Percentiles rank a stretch among this genome's conserved stretches.
phyloP scores from a whole-genome alignment of 2,797 vertebrate species.

The Lepilemur septentrionalis region DNA sequence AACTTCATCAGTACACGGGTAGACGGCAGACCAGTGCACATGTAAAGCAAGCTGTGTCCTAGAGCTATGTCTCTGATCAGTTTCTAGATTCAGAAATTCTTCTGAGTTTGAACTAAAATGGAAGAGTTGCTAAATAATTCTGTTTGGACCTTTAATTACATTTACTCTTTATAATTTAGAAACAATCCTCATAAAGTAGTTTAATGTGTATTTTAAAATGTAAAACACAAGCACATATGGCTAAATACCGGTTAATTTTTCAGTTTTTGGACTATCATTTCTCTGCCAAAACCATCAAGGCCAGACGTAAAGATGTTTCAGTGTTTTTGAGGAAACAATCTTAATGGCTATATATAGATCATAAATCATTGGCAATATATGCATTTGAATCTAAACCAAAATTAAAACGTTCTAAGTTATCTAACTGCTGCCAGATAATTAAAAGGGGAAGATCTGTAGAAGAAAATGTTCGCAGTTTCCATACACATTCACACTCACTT shows the following conservation, averaged over 20 bases:
- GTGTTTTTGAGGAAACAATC: slow-evolving; percentile 26
- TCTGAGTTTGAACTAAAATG: not conserved
- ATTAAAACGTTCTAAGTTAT: slow-evolving; percentile 39
- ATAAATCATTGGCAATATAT: slow-evolving; percentile 60
- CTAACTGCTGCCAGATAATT: slow-evolving; percentile 42
- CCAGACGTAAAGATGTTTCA: slow-evolving; percentile 20
- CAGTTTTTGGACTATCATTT: not conserved
- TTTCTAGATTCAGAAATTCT: not conserved
- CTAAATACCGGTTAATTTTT: slow-evolving; percentile 8
- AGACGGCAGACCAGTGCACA: not conserved
- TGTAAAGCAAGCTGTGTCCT: not conserved
- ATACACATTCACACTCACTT: not conserved
- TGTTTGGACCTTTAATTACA: not conserved
- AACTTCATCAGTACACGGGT: not conserved
- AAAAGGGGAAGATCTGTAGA: not conserved
- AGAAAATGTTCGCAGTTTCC: slow-evolving; percentile 19
- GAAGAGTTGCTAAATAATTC: not conserved
- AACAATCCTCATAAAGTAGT: not conserved
- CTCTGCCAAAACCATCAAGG: not conserved
- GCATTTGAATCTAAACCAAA: slow-evolving; percentile 53
- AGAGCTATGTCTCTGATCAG: not conserved
- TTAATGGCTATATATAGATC: slow-evolving; percentile 42
- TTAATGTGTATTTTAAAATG: slow-evolving; percentile 5
- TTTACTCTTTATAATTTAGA: not conserved
- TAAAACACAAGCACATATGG: not conserved